These are phyloP conservation scores for Craterocephalus amniculus DNA, from an alignment of 2,797 vertebrate genomes.

Conservation along the genomic window DNA sequence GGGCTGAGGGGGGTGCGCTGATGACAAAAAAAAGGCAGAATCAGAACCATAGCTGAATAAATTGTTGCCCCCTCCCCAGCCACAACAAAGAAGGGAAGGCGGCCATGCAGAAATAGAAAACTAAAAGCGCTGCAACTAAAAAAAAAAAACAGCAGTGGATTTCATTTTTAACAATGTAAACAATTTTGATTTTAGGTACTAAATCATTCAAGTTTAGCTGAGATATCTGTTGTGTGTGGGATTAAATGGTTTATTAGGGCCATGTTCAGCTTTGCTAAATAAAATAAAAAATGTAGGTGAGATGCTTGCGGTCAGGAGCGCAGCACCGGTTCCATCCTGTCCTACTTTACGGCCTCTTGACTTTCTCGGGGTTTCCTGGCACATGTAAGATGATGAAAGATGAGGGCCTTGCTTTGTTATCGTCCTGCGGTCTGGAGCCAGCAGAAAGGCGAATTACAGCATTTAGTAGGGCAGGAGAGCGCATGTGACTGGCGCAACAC, in stretches of 20 bases:
- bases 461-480: constrained; percentile 75
- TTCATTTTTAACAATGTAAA: neutral
- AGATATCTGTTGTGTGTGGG: constrained; percentile 1
- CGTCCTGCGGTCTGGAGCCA: constrained; percentile 68
- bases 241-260: neutral
- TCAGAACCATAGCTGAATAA: constrained; percentile 68
- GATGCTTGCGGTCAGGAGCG: constrained; percentile 11
- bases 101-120: constrained; percentile 25
- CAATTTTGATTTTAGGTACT: too few species aligned
- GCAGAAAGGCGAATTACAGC: constrained; percentile 68
- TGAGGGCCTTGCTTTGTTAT: constrained; percentile 68
- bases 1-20: constrained; percentile 24
- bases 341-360: constrained; percentile 51
- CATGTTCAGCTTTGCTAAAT: constrained; percentile 6
- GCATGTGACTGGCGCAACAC: constrained; percentile 81
- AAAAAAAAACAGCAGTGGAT: neutral
- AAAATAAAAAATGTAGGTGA: neutral
- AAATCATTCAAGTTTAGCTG: neutral
- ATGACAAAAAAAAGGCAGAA: constrained; percentile 50
- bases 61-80: constrained; percentile 32
- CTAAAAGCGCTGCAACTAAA: neutral
- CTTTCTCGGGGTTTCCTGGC: constrained; percentile 62
- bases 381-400: constrained; percentile 58
- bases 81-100: constrained; percentile 70
- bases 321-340: constrained; percentile 38